Conservation (phyloP, 2,113 vertebrate genomes). For the Nettapus auritus region DNA sequence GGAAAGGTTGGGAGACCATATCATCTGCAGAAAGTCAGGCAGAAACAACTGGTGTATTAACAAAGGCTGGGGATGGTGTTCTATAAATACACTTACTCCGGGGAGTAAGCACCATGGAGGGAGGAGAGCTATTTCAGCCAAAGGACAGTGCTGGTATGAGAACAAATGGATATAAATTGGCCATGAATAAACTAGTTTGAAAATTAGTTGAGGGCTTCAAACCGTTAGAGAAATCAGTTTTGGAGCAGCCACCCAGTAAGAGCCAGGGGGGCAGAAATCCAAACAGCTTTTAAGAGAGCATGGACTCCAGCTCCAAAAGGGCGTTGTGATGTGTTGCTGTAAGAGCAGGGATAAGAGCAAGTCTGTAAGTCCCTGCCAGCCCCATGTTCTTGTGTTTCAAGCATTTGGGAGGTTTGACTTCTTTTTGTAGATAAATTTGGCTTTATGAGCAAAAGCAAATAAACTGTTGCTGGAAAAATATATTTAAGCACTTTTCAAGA, state of each 20-base stretch:
- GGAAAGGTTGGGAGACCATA: background rate
- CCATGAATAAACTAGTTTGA: background rate
- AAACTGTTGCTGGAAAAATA: background rate
- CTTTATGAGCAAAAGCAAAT: conserved; percentile 44
- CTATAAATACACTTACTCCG: background rate
- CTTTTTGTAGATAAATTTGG: conserved; percentile 12
- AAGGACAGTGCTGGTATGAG: conserved; percentile 13
- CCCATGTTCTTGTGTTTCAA: conserved; percentile 25
- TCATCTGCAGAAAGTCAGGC: background rate
- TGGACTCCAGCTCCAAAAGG: background rate
- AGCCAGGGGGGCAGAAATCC: background rate
- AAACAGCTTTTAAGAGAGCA: conserved; percentile 34
- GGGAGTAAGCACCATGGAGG: background rate
- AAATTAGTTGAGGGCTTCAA: background rate
- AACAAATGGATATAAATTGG: conserved; percentile 43
- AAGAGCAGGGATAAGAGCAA: conserved; percentile 28
- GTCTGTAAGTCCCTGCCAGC: conserved; percentile 9
- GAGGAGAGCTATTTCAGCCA: background rate
- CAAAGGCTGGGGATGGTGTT: background rate
- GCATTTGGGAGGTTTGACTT: conserved; percentile 1
- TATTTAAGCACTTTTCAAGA: conserved; percentile 26
- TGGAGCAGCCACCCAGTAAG: background rate
- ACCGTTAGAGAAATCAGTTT: conserved; percentile 29
- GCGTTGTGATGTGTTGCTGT: background rate
- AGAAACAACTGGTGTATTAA: background rate